A percentile compares a stretch with the other conserved stretches of the same genome.
Conservation (phyloP, 2,888 invertebrate genomes). For the Drosophila melanosoma region DNA sequence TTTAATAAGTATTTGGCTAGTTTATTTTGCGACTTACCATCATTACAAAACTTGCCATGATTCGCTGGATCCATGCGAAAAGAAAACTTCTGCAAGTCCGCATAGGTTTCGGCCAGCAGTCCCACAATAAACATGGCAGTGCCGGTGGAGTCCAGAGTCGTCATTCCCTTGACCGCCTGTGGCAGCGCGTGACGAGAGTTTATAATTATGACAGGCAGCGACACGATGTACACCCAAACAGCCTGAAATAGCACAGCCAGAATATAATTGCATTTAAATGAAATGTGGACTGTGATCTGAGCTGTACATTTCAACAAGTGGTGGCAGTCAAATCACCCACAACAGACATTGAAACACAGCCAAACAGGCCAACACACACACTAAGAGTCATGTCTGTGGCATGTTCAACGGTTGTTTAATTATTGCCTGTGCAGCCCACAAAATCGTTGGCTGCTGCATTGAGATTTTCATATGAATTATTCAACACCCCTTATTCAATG, state of each 20-base stretch:
- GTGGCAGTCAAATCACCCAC: slow-evolving; percentile 54
- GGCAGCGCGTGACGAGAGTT: slow-evolving; percentile 93
- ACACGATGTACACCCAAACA: slow-evolving; percentile 96
- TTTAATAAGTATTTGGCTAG: background rate
- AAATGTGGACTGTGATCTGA: slow-evolving; percentile 16
- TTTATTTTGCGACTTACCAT: slow-evolving; percentile 86
- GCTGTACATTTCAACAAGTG: slow-evolving; percentile 56
- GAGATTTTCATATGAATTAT: slow-evolving; percentile 57
- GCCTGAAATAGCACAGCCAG: slow-evolving; percentile 86
- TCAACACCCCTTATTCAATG: slow-evolving; percentile 51
- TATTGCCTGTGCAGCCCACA: slow-evolving; percentile 4
- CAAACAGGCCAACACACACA: slow-evolving; percentile 2
- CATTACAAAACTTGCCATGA: slow-evolving; percentile 96
- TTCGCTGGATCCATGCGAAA: slow-evolving; percentile 95
- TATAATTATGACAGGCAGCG: slow-evolving; percentile 95
- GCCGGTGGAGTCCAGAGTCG: slow-evolving; percentile 93
- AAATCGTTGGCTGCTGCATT: slow-evolving; percentile 11
- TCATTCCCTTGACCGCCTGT: slow-evolving; percentile 93
- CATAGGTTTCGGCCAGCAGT: slow-evolving; percentile 94
- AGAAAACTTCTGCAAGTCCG: slow-evolving; percentile 96
- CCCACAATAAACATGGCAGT: slow-evolving; percentile 94
- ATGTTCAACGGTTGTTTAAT: slow-evolving; percentile 10
- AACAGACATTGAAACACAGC: slow-evolving; percentile 31
- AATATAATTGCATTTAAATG: slow-evolving; percentile 7
- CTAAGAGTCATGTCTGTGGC: slow-evolving; percentile 8